Evolutionary conservation across 2,888 invertebrate species (phyloP), one percentile per base, ranked within the genome.

Genomic region (Epinotia brunnichana): DNA sequence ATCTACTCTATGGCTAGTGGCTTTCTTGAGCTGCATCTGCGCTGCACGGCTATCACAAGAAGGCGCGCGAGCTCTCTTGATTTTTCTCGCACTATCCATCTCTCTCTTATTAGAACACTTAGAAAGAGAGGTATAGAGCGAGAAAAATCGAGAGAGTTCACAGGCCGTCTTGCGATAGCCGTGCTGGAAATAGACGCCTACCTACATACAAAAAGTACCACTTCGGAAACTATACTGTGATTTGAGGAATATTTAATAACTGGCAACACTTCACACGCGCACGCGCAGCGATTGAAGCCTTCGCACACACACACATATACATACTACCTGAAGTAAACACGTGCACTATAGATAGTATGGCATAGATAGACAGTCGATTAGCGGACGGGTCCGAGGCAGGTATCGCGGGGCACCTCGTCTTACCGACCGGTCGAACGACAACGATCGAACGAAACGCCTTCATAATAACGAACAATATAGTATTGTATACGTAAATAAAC

Each of bases 391-490:
- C 78, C 78, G 81, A 79, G 81, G 86, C 88, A 88, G 89, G 90
- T 90, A 89, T 79, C 81, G 82, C 81, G 85, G 79, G 74, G 66
- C 44, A 70, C 63, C 86, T 82, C 77, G 87, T 81, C 83, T 79
- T 85, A 87, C 90, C 90, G 88, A 87, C 90, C 90, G 88, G 90
- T 88, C 83, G 78, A 85, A 87, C 87, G 87, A 90, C 85, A 83
- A 91, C 91, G 92, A 92, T 88, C 92, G 92, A 92, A 92, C 92
- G 92, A 92, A 66, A 92, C 88, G 80, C 81, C 79, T 78, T 24
- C 73, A 77, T 74, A 76, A 81, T 17, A 84, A 86, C 88, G 88
- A 88, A 87, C 82, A 81, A 77, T 80, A 81, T 80, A 81, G 74
- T 82, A 80, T 82, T 78, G 72, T 80, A 77, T 79, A 77, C 74